Base-by-base conservation (phyloP, 2,888 invertebrate species). In the Agrotis exclamationis region DNA sequence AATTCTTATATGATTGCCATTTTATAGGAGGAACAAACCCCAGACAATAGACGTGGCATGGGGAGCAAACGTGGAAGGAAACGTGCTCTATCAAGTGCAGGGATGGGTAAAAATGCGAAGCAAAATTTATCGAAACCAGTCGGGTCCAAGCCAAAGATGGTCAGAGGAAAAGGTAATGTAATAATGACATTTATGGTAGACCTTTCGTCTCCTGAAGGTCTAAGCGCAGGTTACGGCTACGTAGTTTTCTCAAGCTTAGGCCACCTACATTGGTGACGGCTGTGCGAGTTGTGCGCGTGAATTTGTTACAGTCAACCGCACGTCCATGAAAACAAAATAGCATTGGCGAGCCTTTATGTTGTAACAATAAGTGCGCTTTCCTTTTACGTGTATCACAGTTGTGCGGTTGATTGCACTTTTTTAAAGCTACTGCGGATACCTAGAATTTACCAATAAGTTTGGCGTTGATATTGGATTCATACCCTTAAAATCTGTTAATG, bases 41-140 rank as follows among this genome's bases (percentile, higher is more conserved):
- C 70, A 2, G 87, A 89, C 4, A 79, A 66, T n/a, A 90, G 89
- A 72, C 88, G 89, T 18, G 87, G 88, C 3, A 66, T 73, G 20
- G 92, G 89, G 9, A 90, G 91, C 64, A 93, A 93, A 79, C 93
- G 94, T 13, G 95, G 95, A 6, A 88, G 95, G 44, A 95, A 95
- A 74, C 91, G 95, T 1, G 95, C 95, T 0, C 83, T 89, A 5
- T 95, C 95, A 0, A 89, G 93, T 13, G 92, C 93, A 0, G 92
- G 93, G 0, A 74, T 90, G 1, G 80, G 84, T 0, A 95, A 93
- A 78, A 85, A 85, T 7, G 83, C 85, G 13, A 88, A 90, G 73
- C 83, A 89, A 82, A 85, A 81, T 74, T 60, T 86, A 74, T 82
- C 85, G 65, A 89, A 93, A 77, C 68, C 75, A 66, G 81, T 86